Percentiles rank a stretch among this genome's conserved stretches.
Evolutionary conservation across 2,113 vertebrate species (phyloP).

Genomic region (Stigmatopora argus): DNA sequence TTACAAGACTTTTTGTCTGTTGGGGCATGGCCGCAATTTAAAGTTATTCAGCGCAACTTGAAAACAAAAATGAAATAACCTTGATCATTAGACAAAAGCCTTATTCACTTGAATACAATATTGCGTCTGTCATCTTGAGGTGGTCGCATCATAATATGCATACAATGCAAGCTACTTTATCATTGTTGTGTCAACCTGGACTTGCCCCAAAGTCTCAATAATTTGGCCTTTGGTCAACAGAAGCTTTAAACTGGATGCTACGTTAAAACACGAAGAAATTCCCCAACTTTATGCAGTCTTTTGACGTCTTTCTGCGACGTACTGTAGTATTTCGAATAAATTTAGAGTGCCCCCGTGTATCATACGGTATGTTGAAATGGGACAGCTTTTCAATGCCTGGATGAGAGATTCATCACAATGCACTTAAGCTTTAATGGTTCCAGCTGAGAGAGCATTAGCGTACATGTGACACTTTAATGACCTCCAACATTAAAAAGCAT

Average conservation of each 20-base stretch:
- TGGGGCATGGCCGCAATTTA: too few relatives aligned
- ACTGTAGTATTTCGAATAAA: not conserved
- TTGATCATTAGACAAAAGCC: too few relatives aligned
- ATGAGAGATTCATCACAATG: constrained; percentile 16
- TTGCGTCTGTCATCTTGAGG: not conserved
- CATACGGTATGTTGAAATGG: not conserved
- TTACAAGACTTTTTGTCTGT: too few relatives aligned
- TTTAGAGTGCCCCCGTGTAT: not conserved
- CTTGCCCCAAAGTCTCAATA: not conserved
- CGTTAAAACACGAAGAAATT: not conserved
- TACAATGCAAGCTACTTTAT: too few relatives aligned
- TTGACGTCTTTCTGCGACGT: not conserved
- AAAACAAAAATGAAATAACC: too few relatives aligned
- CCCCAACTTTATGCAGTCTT: too few relatives aligned
- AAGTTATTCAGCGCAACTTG: too few relatives aligned
- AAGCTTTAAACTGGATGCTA: not conserved
- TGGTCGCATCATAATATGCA: too few relatives aligned
- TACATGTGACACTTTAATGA: constrained; percentile 29
- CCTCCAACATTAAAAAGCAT: constrained; percentile 18
- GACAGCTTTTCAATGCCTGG: constrained; percentile 7
- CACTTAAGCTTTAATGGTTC: constrained; percentile 27
- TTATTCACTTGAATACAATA: not conserved
- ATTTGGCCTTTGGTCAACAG: too few relatives aligned
- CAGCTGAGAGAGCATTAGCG: constrained; percentile 19
- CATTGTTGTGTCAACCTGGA: not conserved